Percentiles rank a stretch among this genome's conserved stretches.
These are phyloP conservation scores for Perccottus glenii DNA, from an alignment of 2,113 vertebrate species.

Conservation along the genomic window DNA sequence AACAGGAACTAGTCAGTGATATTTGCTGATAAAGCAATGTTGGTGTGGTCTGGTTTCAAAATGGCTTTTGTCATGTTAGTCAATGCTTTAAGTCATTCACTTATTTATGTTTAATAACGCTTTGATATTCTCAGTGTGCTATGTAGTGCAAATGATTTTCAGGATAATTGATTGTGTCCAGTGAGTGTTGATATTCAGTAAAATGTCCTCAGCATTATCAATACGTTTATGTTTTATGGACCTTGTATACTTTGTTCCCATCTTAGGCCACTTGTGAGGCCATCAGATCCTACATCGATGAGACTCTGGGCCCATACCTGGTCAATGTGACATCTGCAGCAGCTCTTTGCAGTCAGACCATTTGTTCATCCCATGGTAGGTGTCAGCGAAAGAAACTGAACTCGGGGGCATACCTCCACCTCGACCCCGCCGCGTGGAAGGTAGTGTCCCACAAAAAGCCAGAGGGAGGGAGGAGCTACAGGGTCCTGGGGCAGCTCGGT, in stretches of 20 bases:
- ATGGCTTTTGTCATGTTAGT: too few species aligned
- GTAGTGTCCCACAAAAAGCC: conserved; percentile 46
- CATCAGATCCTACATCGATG: conserved; percentile 72
- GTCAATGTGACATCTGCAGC: conserved; percentile 80
- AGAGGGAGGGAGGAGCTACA: conserved; percentile 40
- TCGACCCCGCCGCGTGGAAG: conserved; percentile 69
- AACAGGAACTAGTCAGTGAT: neutral
- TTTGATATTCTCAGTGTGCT: too few species aligned
- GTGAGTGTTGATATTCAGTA: too few species aligned
- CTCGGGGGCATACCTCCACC: conserved; percentile 74
- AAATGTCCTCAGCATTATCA: neutral
- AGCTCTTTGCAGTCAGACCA: conserved; percentile 68
- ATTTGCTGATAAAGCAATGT: neutral
- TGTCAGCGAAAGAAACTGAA: conserved; percentile 64
- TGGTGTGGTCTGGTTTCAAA: neutral
- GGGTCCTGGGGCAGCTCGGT: conserved; percentile 43
- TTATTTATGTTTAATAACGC: too few species aligned
- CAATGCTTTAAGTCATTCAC: too few species aligned
- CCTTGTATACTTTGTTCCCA: neutral
- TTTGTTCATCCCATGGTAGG: conserved; percentile 76
- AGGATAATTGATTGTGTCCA: too few species aligned
- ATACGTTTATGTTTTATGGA: neutral
- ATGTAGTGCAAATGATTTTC: too few species aligned
- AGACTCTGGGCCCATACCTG: conserved; percentile 75
- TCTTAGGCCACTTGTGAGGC: conserved; percentile 64